Evolutionary conservation across 2,888 invertebrate species (phyloP).

Genomic region (Rotaria magnacalcarata): DNA sequence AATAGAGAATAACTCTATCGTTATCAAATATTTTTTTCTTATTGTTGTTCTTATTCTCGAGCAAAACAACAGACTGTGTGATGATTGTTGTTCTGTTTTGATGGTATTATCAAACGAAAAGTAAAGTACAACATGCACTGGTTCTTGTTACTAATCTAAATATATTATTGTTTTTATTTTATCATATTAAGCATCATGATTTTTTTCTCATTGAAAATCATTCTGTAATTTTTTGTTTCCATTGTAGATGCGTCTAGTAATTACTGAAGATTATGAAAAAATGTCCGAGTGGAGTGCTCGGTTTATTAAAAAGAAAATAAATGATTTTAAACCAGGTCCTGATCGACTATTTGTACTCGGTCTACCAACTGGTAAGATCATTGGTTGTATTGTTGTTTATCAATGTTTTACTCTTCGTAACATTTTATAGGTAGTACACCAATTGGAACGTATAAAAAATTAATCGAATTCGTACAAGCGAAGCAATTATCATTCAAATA

Average conservation of each 20-base stretch:
- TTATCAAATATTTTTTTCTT: too few relatives aligned
- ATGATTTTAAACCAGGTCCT: conserved; percentile 78
- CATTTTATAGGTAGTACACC: conserved; percentile 71
- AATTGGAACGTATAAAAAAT: conserved; percentile 83
- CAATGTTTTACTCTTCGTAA: background rate
- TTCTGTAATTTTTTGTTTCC: background rate
- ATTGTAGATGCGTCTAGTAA: conserved; percentile 76
- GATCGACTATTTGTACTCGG: conserved; percentile 84
- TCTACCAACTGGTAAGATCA: conserved; percentile 74
- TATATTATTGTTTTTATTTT: background rate
- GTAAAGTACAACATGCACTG: background rate
- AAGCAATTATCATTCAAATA: conserved; percentile 88
- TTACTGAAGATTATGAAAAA: conserved; percentile 73
- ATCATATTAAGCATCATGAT: background rate
- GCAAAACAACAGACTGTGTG: background rate
- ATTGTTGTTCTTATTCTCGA: background rate
- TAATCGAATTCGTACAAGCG: conserved; percentile 80
- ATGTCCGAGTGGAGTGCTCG: conserved; percentile 92
- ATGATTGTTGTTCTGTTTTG: background rate
- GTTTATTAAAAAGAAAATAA: conserved; percentile 83
- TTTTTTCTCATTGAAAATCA: background rate
- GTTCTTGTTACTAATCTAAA: background rate
- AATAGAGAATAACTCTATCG: too few relatives aligned
- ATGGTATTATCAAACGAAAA: background rate
- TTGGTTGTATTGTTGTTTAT: background rate